Evolutionary conservation across 2,888 invertebrate species (phyloP).

Genomic region (Alsophila aescularia): DNA sequence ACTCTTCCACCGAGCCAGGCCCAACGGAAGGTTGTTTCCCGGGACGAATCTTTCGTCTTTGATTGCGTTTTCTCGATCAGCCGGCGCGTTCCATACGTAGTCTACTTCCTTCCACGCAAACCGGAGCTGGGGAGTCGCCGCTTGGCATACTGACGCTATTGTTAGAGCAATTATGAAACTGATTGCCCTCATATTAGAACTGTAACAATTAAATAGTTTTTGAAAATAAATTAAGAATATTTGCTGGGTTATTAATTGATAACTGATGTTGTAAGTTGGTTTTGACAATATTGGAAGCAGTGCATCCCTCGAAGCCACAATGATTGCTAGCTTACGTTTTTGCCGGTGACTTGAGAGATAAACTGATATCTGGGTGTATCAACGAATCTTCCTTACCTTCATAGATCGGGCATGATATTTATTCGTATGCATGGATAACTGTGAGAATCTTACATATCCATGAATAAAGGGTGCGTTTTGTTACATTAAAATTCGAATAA

Average conservation of each 20-base stretch:
- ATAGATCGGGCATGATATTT: constrained; percentile 74
- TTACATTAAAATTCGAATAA: neutral
- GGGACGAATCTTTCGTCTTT: constrained; percentile 85
- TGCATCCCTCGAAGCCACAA: constrained; percentile 62
- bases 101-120: constrained; percentile 89
- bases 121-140: constrained; percentile 84
- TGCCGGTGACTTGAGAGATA: constrained; percentile 70
- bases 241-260: constrained; percentile 35
- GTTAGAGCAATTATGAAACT: constrained; percentile 57
- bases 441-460: constrained; percentile 68
- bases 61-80: constrained; percentile 86
- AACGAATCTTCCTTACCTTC: constrained; percentile 70
- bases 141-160: constrained; percentile 58
- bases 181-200: constrained; percentile 58
- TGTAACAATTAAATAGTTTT: constrained; percentile 42
- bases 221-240: constrained; percentile 17
- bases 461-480: constrained; percentile 34
- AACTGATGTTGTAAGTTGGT: constrained; percentile 65
- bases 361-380: constrained; percentile 64
- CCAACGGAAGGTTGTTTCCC: constrained; percentile 88
- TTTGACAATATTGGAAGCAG: constrained; percentile 72
- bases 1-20: constrained; percentile 88
- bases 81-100: constrained; percentile 87
- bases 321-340: constrained; percentile 77
- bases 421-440: constrained; percentile 76